Evolutionary conservation across 2,888 invertebrate species (phyloP).

Genomic region (Gastracanthus pulcherrimus): DNA sequence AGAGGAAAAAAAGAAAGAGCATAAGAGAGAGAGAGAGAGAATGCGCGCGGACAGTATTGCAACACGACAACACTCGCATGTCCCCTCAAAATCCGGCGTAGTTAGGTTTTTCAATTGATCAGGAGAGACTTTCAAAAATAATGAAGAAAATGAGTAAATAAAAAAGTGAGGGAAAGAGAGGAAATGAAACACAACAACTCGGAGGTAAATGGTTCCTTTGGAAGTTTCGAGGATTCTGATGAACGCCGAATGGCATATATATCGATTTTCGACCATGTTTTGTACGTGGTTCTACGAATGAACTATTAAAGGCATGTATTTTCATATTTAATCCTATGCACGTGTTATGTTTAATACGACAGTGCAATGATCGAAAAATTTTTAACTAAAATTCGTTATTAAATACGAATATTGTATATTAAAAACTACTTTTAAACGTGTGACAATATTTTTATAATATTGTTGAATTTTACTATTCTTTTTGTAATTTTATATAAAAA

Average conservation of each 20-base stretch:
- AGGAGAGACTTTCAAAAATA: conserved; percentile 35
- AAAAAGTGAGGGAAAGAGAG: background rate
- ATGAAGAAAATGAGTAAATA: conserved; percentile 17
- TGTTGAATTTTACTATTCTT: background rate
- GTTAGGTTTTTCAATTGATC: conserved; percentile 71
- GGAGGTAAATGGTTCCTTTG: background rate
- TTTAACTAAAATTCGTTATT: background rate
- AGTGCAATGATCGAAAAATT: background rate
- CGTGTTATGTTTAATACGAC: background rate
- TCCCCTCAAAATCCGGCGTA: conserved; percentile 61
- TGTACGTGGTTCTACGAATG: background rate
- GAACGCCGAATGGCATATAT: background rate
- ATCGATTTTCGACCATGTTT: background rate
- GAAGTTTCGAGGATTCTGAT: background rate
- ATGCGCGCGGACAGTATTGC: conserved; percentile 28
- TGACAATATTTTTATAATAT: background rate
- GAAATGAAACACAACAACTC: background rate
- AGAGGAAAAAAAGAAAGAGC: background rate
- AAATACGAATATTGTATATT: background rate
- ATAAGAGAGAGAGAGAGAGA: background rate
- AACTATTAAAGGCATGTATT: background rate
- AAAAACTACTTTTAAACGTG: background rate
- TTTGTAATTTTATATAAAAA: conserved; percentile 37
- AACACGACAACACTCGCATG: conserved; percentile 3
- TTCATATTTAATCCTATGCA: background rate